Evolutionary conservation across 2,888 invertebrate genomes (phyloP).

Genomic region (Idaea biselata): DNA sequence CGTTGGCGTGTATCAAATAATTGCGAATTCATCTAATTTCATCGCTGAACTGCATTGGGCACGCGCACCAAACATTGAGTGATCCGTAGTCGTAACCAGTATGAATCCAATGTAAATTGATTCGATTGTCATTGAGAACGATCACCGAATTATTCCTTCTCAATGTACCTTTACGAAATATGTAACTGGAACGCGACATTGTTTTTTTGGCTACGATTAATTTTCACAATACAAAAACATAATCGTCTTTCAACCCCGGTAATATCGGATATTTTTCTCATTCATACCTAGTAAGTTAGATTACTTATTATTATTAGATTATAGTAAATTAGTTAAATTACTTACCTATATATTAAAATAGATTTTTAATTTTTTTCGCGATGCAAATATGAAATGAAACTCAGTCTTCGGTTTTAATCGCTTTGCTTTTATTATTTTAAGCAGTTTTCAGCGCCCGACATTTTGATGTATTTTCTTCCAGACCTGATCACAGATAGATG

Average conservation of each 20-base stretch:
- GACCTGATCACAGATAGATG: too few relatives aligned
- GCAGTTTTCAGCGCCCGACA: too few relatives aligned
- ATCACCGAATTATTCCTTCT: conserved; percentile 34
- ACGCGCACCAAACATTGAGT: conserved; percentile 31
- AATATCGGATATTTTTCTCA: not conserved
- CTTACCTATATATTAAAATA: not conserved
- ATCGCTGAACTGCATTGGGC: conserved; percentile 32
- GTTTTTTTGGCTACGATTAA: conserved; percentile 16
- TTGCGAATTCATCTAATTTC: conserved; percentile 51
- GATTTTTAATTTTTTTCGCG: too few relatives aligned
- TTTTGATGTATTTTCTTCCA: too few relatives aligned
- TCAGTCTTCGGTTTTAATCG: too few relatives aligned
- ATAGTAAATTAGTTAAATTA: not conserved
- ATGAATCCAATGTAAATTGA: conserved; percentile 41
- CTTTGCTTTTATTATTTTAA: too few relatives aligned
- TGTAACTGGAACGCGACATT: conserved; percentile 33
- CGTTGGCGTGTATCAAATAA: conserved; percentile 43
- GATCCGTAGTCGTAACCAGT: conserved; percentile 33
- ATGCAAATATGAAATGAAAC: too few relatives aligned
- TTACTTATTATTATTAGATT: too few relatives aligned
- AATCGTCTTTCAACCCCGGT: not conserved
- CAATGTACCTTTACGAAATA: conserved; percentile 26
- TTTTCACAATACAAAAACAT: not conserved
- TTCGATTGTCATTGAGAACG: conserved; percentile 44
- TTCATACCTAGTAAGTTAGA: not conserved